These are phyloP conservation scores for Crocallis elinguaria DNA, from an alignment of 2,888 invertebrate genomes.

Conservation along the genomic window DNA sequence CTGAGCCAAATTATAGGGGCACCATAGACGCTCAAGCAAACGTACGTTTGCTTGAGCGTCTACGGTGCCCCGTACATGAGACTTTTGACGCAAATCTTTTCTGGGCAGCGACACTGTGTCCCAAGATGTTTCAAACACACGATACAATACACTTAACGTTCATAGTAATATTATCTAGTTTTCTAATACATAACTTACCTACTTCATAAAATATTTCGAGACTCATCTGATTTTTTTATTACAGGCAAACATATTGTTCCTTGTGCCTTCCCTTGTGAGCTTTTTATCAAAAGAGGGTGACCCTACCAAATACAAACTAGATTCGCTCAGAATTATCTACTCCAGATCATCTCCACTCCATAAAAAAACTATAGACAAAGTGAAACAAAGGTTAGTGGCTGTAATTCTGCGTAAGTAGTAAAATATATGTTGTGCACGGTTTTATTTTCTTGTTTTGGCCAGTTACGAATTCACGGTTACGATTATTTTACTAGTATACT, in stretches of 20 bases:
- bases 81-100: no score
- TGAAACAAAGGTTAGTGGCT: conserved; percentile 57
- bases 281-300: conserved; percentile 55
- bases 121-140: no score
- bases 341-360: conserved; percentile 66
- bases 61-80: no score
- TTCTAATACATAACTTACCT: no score
- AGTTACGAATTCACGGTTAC: conserved; percentile 26
- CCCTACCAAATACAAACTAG: conserved; percentile 50
- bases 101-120: no score
- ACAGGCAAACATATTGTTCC: conserved; percentile 62
- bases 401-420: conserved; percentile 28
- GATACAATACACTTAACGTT: no score
- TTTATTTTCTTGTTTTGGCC: conserved; percentile 32
- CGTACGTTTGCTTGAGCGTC: no score
- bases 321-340: conserved; percentile 64
- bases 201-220: not conserved
- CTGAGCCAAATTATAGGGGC: no score
- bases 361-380: conserved; percentile 59
- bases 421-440: conserved; percentile 26
- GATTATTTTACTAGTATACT: not conserved
- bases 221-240: conserved; percentile 30
- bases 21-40: no score
- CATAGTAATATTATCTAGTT: no score
- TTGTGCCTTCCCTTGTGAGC: conserved; percentile 56